Evolutionary conservation across 2,888 invertebrate species (phyloP), one percentile per base, ranked within the genome.

Genomic region (Sphaerophoria taeniata): DNA sequence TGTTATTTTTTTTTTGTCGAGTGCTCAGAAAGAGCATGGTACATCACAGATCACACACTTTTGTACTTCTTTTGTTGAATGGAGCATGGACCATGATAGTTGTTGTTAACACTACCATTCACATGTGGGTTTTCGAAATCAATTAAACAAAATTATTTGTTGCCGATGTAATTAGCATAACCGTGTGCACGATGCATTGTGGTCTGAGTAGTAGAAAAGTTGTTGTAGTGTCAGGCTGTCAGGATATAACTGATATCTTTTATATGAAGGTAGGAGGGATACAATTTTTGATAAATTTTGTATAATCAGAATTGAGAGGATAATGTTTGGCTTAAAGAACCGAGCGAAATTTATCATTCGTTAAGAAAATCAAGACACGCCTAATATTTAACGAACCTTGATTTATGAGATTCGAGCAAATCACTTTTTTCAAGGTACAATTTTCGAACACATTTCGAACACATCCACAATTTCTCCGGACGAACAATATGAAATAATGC

Each of bases 91-190:
- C 80, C 76, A 72, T 70, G 70, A 65, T 81, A 76, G 85, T 74
- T 78, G 82, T 82, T 82, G 86, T 82, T 86, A 80, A 77, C 82
- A 82, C 81, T 78, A 47, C 73, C 82, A 82, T 80, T 77, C 77
- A 70, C 81, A 71, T 78, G 86, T 73, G 77, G 78, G 82, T 81
- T 81, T 86, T 86, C 86, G 82, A 77, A 82, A 86, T 86, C 86
- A 86, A 86, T 86, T 86, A 86, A 82, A 82, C 77, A 82, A 82
- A 86, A 86, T 86, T 86, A 86, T 86, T 86, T 86, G 86, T 86
- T 86, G 82, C 86, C 86, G 82, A 71, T 82, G 86, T 86, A 86
- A 86, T 86, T 86, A 86, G 86, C 86, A 86, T 82, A 86, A 86
- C 81, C 86, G 78, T 86, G 85, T 77, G 85, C 77, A 81, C 81